Evolutionary conservation across 2,888 invertebrate species (phyloP), one percentile per base, ranked within the genome.

Genomic region (Osmoderma eremita): DNA sequence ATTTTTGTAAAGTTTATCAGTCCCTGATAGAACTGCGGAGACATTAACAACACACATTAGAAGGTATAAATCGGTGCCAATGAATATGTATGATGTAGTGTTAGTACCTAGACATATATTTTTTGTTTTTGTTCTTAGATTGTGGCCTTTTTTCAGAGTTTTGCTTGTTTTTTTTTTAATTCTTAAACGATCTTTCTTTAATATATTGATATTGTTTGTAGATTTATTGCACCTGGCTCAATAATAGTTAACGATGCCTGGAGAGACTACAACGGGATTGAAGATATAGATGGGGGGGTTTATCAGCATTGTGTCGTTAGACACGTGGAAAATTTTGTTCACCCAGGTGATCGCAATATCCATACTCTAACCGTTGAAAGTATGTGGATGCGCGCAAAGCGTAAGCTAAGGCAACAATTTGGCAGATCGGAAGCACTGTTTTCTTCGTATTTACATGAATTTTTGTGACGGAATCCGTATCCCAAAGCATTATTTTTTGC

Each of bases 401-500:
- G 45, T 13, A 45, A 45, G 20, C 6, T 54, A n/a, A 30, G 24
- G 4, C 61, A 20, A 12, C 30, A 45, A 8, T 61, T 42, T 45
- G 22, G 61, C 12, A 61, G 3, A 12, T 18, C 45, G 1, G 20
- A 42, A 22, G 18, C 45, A 3, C 45, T 58, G 3, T 58, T 58
- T 17, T 20, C n/a, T 15, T 61, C 45, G 3, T 61, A 42, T 20
- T 4, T 58, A 18, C 39, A 58, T 4, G 58, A 58, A n/a, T 42
- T 58, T 42, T 22, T 41, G 13, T 58, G 58, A 41, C 17, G 58
- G n/a, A 58, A 58, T 42, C 17, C 15, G 18, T 53, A 5, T n/a
- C 51, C 13, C 10, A 51, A 18, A 20, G n/a, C n/a, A n/a, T n/a
- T n/a, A 22, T 20, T 10, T 20, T 20, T 51, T 17, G 18, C 51